Conservation (phyloP, 2,888 invertebrate species). For the Drosophila seclusa region DNA sequence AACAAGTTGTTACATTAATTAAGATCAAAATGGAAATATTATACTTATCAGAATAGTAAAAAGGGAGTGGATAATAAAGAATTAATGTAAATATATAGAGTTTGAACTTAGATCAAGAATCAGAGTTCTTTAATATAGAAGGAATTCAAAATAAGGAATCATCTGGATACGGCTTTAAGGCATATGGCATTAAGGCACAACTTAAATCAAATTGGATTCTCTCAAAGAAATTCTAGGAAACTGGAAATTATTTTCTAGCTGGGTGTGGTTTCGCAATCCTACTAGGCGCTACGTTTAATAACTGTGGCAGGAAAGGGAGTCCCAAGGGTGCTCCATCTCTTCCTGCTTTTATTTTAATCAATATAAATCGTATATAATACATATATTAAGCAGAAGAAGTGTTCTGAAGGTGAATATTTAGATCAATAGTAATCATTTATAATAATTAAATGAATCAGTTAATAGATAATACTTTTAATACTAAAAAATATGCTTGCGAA, state of each 20-base stretch:
- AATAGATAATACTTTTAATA: too few relatives aligned
- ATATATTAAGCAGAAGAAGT: background rate
- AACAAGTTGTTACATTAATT: background rate
- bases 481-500: background rate
- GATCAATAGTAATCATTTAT: too few relatives aligned
- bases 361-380: background rate
- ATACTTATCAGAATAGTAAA: too few relatives aligned
- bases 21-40: background rate
- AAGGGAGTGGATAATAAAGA: background rate
- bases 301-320: background rate
- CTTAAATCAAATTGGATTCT: background rate
- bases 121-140: background rate
- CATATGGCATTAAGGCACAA: background rate
- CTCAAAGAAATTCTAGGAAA: background rate
- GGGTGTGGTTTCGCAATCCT: background rate
- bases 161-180: background rate
- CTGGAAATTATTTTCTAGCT: background rate
- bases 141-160: too few relatives aligned
- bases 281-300: background rate
- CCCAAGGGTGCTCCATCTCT: background rate
- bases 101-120: too few relatives aligned
- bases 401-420: too few relatives aligned
- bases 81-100: too few relatives aligned
- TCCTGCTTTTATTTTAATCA: background rate
- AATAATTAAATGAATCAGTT: too few relatives aligned